Evolutionary conservation across 2,113 vertebrate species (phyloP), one percentile per base, ranked within the genome.

Genomic region (Pipa parva): DNA sequence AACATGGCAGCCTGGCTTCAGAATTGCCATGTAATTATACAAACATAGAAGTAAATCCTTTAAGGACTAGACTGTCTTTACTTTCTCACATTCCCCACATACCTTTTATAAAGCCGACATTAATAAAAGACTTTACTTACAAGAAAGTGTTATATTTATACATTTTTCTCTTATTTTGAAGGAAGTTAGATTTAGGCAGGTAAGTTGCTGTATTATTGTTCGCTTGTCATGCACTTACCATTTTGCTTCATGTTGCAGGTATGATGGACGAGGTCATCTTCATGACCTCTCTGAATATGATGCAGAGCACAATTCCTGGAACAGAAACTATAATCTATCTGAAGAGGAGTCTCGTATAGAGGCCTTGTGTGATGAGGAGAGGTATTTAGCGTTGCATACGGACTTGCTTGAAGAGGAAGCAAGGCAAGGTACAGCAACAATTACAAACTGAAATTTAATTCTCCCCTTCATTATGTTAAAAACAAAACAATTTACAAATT

Each of bases 201-300:
- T 88, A 88, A 89, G 88, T 89, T 85, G 77, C 2, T 64, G 65
- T 71, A 76, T 77, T 29, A 70, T 49, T 20, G 71, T 75, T 77
- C 57, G 71, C 76, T 68, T 81, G 66, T 70, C 66, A 78, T 75
- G 74, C 70, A 2, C 67, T 95, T 93, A 98, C 87, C 85, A 82
- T 65, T 27, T 1, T 21, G 25, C 77, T 86, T 94, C 89, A 49
- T 78, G 76, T 90, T 91, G 86, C 95, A 99, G 97, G 91, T 99
- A 99, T 2, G 97, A 99, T 83, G 95, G 97, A 56, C 95, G 97
- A 27, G 97, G 97, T 91, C 97, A 99, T 89, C 93, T 99, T 54
- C 95, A 99, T 86, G 96, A 99, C 90, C 97, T 99, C 64, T 99
- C 97, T 74, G 96, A 98, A 71, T 99, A 97, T n/a, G 97, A 99